Evolutionary conservation across 2,113 vertebrate genomes (phyloP), one percentile per base, ranked within the genome.

Genomic region (mouse (Mus musculus)): DNA sequence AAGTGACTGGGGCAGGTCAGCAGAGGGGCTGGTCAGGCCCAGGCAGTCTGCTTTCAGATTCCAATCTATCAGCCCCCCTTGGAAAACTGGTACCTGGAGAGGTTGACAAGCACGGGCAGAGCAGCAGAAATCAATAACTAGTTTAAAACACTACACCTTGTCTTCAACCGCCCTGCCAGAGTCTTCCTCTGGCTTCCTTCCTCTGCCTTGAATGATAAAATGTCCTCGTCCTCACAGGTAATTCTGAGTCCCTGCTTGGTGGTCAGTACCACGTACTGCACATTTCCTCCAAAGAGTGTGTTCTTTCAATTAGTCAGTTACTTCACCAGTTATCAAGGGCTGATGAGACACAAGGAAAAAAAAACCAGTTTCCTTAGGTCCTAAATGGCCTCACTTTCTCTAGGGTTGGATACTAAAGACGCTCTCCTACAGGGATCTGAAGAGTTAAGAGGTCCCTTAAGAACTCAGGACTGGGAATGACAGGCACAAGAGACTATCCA

Each of bases 401-500:
- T 92, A 92, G 59, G 56, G 80, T 26, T 36, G 54, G 26, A 22
- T 20, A 96, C 19, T 91, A 76, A 84, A 89, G 14, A 86, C 73
- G 91, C 24, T 93, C 24, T 78, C 76, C 85, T 95, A 85, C 95
- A 93, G 84, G 93, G 63, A 95, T 93, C 0, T 92, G 39, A 96
- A 89, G 46, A 91, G 20, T 76, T 88, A 95, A 84, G 30, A 86
- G 26, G 71, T 95, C 89, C 95, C 84, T 95, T 63, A 93, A 92
- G 88, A 94, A 90, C 24, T 73, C 88, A 54, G 42, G 71, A n/a
- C 52, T 94, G 46, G 86, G 93, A 96, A 94, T 65, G 7, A 94
- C 1, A 77, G 69, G n/a, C 90, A 84, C 81, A 90, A 96, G 95
- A 91, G 88, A 96, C 36, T 92, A 96, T 75, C 88, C 84, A 93